Base-by-base conservation (phyloP, 2,797 vertebrate species). In the Arrhamphus sclerolepis region DNA sequence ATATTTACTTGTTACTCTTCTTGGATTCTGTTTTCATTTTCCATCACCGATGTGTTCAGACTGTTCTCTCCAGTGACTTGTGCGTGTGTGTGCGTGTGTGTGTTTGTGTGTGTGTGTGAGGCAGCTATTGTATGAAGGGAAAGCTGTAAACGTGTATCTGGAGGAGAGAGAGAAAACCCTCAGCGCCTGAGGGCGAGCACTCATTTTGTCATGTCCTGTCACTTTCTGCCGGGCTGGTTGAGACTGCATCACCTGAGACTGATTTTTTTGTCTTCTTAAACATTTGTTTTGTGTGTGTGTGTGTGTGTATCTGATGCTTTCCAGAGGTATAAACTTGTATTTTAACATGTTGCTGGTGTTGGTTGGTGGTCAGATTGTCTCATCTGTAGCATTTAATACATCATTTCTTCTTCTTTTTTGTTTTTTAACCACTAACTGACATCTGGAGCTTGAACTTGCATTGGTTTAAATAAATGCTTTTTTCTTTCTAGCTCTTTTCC, bases 1-100 rank as follows among this genome's bases (percentile, higher is more conserved):
- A 9, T 43, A 62, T 70, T 81, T 42, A 62, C 50, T 48, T 48
- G 4, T 62, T 54, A 50, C 56, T 31, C 11, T 41, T 46, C 4
- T 60, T 64, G 34, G 31, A 34, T 34, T 34, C 13, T 34, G 38
- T 24, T 18, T 28, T 22, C 6, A 2, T 42, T 59, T 50, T 46
- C 10, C 10, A 21, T 56, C 18, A 31, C 56, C 65, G 69, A 62
- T 10, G 42, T 58, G 56, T 42, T 68, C 39, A n/a, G 19, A n/a
- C 5, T 4, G 0, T 46, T 19, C 11, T 14, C 43, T 47, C 29
- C 7, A 17, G 43, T 48, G 26, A 44, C 17, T 13, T 14, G 16
- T 24, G 18, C 28, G 38, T 56, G 24, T 26, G 24, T 26, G 24
- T 46, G 18, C 16, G 20, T 46, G 43, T 24, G 16, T 46, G 20